Conservation (phyloP, 2,797 vertebrate genomes). For the Chelmon rostratus region DNA sequence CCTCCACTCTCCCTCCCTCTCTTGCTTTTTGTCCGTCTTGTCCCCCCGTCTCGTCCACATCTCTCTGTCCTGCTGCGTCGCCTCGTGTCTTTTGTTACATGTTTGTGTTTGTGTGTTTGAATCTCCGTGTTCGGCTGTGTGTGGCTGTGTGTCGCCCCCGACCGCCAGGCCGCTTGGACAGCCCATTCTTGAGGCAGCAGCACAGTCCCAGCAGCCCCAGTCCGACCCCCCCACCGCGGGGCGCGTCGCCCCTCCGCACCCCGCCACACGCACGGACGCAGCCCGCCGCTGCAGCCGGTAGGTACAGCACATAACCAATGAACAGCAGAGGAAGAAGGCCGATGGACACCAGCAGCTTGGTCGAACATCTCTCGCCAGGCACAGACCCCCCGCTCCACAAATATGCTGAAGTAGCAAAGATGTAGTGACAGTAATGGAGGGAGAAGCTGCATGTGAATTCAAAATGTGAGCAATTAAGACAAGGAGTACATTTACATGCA, state of each 20-base stretch:
- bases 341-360: conserved; percentile 11
- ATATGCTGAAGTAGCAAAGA: neutral
- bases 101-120: conserved; percentile 44
- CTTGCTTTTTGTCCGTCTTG: conserved; percentile 22
- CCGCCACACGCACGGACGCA: conserved; percentile 91
- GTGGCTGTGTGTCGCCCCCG: conserved; percentile 70
- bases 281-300: conserved; percentile 94
- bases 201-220: conserved; percentile 90
- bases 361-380: conserved; percentile 3
- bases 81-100: conserved; percentile 40
- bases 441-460: conserved; percentile 20
- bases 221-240: conserved; percentile 88
- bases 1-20: conserved; percentile 33
- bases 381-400: conserved; percentile 11
- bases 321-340: conserved; percentile 35
- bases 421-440: neutral
- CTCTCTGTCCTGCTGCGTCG: conserved; percentile 55
- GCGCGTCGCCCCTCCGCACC: conserved; percentile 86
- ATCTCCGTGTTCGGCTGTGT: conserved; percentile 42
- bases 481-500: neutral
- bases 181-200: conserved; percentile 98
- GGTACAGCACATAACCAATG: conserved; percentile 84
- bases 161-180: conserved; percentile 96
- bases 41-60: conserved; percentile 24
- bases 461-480: neutral